These are phyloP conservation scores for Troides oblongomaculatus DNA, from an alignment of 2,888 invertebrate species.

Conservation along the genomic window DNA sequence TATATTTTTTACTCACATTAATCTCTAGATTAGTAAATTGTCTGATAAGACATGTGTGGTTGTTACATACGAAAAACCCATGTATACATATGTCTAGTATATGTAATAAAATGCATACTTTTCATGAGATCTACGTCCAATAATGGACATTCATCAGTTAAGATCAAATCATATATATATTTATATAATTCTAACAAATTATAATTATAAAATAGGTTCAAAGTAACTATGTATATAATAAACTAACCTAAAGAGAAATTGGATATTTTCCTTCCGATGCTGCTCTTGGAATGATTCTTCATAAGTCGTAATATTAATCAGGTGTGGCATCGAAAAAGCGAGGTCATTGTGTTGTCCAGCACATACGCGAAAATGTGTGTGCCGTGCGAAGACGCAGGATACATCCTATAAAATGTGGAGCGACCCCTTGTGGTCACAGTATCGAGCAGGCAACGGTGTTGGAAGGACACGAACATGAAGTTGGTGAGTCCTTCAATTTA, in stretches of 20 bases:
- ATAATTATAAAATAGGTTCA: neutral
- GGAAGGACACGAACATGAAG: conserved; percentile 74
- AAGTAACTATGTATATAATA: neutral
- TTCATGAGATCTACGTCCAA: neutral
- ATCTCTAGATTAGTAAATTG: neutral
- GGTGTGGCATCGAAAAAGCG: conserved; percentile 38
- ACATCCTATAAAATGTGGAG: conserved; percentile 65
- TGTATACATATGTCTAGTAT: neutral
- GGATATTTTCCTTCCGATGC: conserved; percentile 26
- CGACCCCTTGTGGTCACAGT: conserved; percentile 66
- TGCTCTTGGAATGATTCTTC: conserved; percentile 30
- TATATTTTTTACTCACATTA: neutral
- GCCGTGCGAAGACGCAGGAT: conserved; percentile 63
- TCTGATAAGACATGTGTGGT: neutral
- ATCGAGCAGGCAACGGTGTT: conserved; percentile 55
- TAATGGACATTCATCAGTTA: too few species aligned
- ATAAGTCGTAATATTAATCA: conserved; percentile 37
- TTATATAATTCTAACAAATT: neutral
- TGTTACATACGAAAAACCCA: neutral
- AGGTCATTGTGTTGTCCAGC: conserved; percentile 64
- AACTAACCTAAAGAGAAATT: neutral
- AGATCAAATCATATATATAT: too few species aligned
- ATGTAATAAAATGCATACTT: neutral
- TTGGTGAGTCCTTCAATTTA: conserved; percentile 73
- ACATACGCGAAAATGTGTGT: conserved; percentile 50